Conservation (phyloP, 2,888 invertebrate genomes). For the Cephus sareptanus region DNA sequence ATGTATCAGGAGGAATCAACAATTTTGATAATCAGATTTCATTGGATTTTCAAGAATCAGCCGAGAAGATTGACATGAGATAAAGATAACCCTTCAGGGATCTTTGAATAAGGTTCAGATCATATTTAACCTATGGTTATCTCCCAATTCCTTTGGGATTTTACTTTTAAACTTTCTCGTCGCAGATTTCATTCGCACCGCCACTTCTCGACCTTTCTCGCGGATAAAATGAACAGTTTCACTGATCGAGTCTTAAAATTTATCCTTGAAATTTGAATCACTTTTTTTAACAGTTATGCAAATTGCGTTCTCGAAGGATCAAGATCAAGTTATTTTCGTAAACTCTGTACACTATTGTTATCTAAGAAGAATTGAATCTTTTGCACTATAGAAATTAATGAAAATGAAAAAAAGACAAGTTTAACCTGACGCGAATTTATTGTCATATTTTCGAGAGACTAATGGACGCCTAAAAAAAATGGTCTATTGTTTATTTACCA, state of each 20-base stretch:
- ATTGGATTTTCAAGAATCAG: background rate
- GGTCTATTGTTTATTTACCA: background rate
- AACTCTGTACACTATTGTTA: background rate
- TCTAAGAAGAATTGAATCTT: background rate
- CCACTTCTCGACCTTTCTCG: background rate
- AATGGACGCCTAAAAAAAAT: background rate
- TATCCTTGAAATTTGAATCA: background rate
- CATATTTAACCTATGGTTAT: background rate
- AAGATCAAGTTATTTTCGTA: background rate
- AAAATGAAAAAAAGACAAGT: background rate
- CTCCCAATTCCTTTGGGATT: background rate
- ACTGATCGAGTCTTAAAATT: background rate
- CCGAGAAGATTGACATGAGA: background rate
- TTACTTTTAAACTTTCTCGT: background rate
- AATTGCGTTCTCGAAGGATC: background rate
- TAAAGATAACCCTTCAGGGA: background rate
- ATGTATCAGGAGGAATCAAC: background rate
- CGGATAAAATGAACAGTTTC: background rate
- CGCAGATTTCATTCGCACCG: background rate
- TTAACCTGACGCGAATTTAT: background rate
- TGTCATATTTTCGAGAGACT: background rate
- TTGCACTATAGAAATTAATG: background rate
- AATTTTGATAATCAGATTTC: background rate
- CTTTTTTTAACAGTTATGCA: too few relatives aligned
- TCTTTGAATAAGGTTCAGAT: background rate